phyloP scores from a whole-genome alignment of 2,888 invertebrate genomes.

The Phoronis australis region DNA sequence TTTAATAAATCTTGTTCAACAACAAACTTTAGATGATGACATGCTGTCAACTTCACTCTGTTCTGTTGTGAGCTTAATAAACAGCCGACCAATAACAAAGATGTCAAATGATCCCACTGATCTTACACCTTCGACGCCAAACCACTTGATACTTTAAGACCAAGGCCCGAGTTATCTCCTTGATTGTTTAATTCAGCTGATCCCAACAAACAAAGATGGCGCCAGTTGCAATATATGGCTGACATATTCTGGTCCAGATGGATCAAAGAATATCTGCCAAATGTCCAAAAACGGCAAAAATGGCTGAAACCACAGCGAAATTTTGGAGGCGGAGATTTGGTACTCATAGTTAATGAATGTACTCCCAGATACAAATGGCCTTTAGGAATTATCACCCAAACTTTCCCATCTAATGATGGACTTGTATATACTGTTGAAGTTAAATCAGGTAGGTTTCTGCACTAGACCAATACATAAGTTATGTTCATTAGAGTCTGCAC shows the following conservation, averaged over 20 bases:
- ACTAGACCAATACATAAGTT: too few species aligned
- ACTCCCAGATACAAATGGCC: conserved; percentile 2
- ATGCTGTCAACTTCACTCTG: not conserved
- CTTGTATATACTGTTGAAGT: not conserved
- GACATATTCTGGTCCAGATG: conserved; percentile 3
- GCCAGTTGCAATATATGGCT: conserved; percentile 3
- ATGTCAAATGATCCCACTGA: not conserved
- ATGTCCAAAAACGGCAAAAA: conserved; percentile 2
- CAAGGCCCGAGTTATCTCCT: conserved; percentile 2
- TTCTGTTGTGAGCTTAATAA: not conserved
- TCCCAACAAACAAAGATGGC: conserved; percentile 3
- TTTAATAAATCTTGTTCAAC: not conserved
- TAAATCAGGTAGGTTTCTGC: too few species aligned
- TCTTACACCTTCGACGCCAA: not conserved
- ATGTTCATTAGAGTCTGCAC: too few species aligned
- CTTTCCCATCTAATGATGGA: not conserved
- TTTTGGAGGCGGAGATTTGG: conserved; percentile 1
- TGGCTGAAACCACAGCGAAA: conserved; percentile 1
- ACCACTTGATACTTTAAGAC: conserved; percentile 2
- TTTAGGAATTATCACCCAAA: not conserved
- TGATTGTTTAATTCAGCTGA: conserved; percentile 1
- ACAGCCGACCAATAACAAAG: conserved; percentile 1
- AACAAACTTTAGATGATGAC: not conserved
- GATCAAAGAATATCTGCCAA: not conserved
- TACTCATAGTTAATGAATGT: not conserved